Conservation (phyloP, 1,140 invertebrate genomes). For the Drosophila albomicans region DNA sequence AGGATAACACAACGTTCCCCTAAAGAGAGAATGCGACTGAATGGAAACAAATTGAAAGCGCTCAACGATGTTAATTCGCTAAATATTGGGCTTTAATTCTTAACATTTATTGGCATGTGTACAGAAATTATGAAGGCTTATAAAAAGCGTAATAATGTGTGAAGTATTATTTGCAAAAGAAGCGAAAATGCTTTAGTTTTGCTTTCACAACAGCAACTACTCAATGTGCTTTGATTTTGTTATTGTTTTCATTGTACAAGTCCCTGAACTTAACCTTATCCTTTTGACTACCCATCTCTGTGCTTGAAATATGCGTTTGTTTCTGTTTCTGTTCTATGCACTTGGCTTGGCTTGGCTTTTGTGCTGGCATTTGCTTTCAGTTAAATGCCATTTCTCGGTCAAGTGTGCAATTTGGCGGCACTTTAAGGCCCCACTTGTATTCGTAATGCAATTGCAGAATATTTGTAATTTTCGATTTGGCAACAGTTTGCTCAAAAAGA, state of each 20-base stretch:
- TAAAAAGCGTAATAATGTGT: no score
- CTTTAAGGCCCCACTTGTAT: conserved; percentile 7
- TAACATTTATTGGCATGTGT: no score
- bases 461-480: conserved; percentile 29
- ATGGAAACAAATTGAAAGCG: conserved; percentile 8
- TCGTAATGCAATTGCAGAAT: conserved; percentile 15
- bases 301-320: conserved; percentile 10
- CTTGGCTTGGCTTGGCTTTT: conserved; percentile 8
- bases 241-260: neutral
- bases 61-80: neutral
- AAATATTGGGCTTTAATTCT: neutral
- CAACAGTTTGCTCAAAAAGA: conserved; percentile 37
- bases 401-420: conserved; percentile 1
- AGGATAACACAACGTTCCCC: conserved; percentile 10
- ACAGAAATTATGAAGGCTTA: no score
- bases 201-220: no score
- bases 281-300: neutral
- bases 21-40: conserved; percentile 7
- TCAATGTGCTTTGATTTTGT: no score
- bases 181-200: no score
- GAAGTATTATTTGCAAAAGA: no score
- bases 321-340: neutral
- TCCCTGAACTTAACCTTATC: conserved; percentile 3
- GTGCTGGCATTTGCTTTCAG: conserved; percentile 2
- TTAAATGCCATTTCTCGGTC: neutral